phyloP scores from a whole-genome alignment of 2,113 vertebrate genomes.

The Aldabrachelys gigantea region DNA sequence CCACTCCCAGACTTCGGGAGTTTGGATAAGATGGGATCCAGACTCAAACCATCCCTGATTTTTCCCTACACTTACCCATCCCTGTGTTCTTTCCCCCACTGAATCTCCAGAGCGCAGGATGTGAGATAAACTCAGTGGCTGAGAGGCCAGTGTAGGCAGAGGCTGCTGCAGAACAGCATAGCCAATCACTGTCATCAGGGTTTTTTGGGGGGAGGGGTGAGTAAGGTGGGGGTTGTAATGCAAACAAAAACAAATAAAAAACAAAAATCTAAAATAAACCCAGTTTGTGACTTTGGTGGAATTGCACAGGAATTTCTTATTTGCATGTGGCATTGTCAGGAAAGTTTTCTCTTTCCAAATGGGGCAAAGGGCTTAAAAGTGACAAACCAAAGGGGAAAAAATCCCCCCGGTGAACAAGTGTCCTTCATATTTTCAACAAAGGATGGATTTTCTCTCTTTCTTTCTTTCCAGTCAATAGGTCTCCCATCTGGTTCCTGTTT shows the following conservation, averaged over 20 bases:
- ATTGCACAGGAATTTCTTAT: neutral
- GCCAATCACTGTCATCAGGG: conserved; percentile 13
- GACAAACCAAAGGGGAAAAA: conserved; percentile 26
- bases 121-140: conserved; percentile 18
- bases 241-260: conserved; percentile 22
- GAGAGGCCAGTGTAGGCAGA: conserved; percentile 39
- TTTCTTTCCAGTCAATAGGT: conserved; percentile 64
- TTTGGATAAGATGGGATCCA: neutral
- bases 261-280: conserved; percentile 46
- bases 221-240: neutral
- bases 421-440: conserved; percentile 57
- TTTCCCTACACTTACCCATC: neutral
- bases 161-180: conserved; percentile 44
- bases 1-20: neutral
- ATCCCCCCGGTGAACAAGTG: conserved; percentile 60
- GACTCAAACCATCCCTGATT: neutral
- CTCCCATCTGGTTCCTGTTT: conserved; percentile 78
- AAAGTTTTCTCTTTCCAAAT: neutral
- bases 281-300: conserved; percentile 18
- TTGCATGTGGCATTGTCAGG: too few species aligned
- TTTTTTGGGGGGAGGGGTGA: neutral
- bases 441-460: neutral
- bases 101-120: neutral
- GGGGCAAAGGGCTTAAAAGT: conserved; percentile 26
- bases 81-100: neutral